Base-by-base conservation (phyloP, 2,113 vertebrate genomes). In the Sarotherodon lohbergeri region DNA sequence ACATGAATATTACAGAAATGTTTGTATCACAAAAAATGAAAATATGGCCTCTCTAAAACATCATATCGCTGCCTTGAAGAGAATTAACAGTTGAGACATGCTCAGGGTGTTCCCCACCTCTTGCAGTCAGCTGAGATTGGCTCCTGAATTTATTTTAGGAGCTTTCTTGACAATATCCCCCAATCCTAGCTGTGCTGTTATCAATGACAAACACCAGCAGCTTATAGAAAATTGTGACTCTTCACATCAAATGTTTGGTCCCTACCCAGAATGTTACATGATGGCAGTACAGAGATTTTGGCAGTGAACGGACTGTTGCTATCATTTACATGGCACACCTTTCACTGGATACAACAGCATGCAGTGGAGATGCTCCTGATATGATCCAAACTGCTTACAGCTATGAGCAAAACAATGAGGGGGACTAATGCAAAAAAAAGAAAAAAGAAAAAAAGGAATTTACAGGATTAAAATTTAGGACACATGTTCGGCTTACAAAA, bases 221-320 rank as follows among this genome's bases (percentile, higher is more conserved):
- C 71, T 84, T 86, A 12, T 50, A 66, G n/a, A 85, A n/a, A 29
- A 52, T 52, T 78, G 27, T 78, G 32, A 78, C 17, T 78, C 29
- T 52, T 52, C 73, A 52, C 73, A 78, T 82, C 52, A 83, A 82
- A 89, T 68, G 82, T 92, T 93, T 94, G 90, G 90, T 94, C 89
- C 87, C 54, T 68, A 88, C 90, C 56, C 56, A 66, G 80, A 88
- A 80, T 71, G 86, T 82, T 87, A 52, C 82, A 19, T 3, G 27
- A 88, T 59, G 90, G 93, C 93, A 94, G 94, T 93, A 83, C 50
- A 89, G 79, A 91, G 54, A 86, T 78, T 82, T 86, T 88, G 91
- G 93, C 94, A 95, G 92, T 94, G 89, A 91, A 87, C 16, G 4
- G 27, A 87, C 14, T 54, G 36, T 68, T 76, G 22, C 0, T 14